Evolutionary conservation across 2,113 vertebrate genomes (phyloP), one percentile per base, ranked within the genome.

Genomic region (Datnioides undecimradiatus): DNA sequence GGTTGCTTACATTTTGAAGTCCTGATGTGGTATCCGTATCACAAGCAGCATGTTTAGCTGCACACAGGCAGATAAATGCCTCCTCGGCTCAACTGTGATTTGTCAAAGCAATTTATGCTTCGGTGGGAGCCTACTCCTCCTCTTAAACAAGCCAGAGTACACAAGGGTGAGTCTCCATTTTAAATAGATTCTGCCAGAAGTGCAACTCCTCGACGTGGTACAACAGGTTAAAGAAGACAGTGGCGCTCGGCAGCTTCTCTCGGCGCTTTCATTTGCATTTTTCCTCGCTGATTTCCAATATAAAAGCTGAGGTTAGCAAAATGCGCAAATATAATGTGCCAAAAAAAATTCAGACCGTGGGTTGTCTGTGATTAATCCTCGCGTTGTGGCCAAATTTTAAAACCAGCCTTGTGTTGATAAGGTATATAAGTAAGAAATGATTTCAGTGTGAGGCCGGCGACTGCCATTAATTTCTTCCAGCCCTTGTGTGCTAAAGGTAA

Each of bases 401-500:
- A 51, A 21, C 34, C 43, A 34, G 40, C 1, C 1, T 25, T 34
- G 41, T 27, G 76, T 63, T 46, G 45, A 85, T 76, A 68, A 80
- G 45, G 52, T 45, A 63, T 45, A 63, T 8, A 12, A 70, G 72
- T 79, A 80, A 62, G 79, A 87, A 88, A 77, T 83, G 19, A 82
- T 91, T 90, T 87, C 38, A 73, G 72, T 57, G 72, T 46, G 55
- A 91, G 79, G 69, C 75, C 74, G 46, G 65, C 41, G 72, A 48
- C 85, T 87, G 77, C 78, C 85, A 79, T 88, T 90, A 74, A 88
- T 93, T 92, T 89, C 83, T 63, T 57, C 55, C 68, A 66, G 79
- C 73, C 74, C 85, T 86, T 57, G 69, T 86, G 90, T 68, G 89
- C 86, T 91, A 93, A 95, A 93, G 92, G 91, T 94, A 91, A 87